Percentiles rank a stretch among this genome's conserved stretches.
phyloP scores from a whole-genome alignment of 2,113 vertebrate genomes.

The Micronisus gabar region DNA sequence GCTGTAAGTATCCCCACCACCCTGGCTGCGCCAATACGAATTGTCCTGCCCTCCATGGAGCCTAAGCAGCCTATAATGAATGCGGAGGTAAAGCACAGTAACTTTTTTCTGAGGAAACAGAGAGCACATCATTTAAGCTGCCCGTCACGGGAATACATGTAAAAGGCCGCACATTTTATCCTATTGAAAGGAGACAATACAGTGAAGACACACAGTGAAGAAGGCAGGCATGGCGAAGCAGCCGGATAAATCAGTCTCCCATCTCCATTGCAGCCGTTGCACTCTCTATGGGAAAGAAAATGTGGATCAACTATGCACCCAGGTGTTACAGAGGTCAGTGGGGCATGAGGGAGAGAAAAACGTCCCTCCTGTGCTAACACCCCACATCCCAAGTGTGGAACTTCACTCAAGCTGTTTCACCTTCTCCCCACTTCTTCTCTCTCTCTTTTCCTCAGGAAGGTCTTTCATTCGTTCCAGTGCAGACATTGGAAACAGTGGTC shows the following conservation, averaged over 20 bases:
- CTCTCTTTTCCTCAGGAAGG: neutral
- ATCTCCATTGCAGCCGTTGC: neutral
- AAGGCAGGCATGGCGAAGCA: neutral
- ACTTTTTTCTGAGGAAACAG: neutral
- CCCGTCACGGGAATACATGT: neutral
- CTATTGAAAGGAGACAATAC: neutral
- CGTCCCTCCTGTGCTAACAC: neutral
- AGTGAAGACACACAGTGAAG: neutral
- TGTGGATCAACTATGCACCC: fast-evolving
- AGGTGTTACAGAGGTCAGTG: neutral
- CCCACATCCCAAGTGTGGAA: neutral
- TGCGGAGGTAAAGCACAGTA: fast-evolving
- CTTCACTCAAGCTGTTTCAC: neutral
- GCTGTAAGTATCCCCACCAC: neutral
- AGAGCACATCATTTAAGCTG: neutral
- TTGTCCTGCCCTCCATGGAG: fast-evolving
- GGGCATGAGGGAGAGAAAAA: neutral
- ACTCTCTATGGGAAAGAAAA: neutral
- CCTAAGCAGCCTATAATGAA: neutral
- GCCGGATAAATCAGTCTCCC: neutral
- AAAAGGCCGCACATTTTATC: neutral
- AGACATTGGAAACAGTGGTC: neutral
- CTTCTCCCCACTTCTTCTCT: neutral
- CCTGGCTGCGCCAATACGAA: neutral
- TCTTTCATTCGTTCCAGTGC: neutral